Evolutionary conservation across 2,888 invertebrate species (phyloP).

Genomic region (Eupithecia insigniata): DNA sequence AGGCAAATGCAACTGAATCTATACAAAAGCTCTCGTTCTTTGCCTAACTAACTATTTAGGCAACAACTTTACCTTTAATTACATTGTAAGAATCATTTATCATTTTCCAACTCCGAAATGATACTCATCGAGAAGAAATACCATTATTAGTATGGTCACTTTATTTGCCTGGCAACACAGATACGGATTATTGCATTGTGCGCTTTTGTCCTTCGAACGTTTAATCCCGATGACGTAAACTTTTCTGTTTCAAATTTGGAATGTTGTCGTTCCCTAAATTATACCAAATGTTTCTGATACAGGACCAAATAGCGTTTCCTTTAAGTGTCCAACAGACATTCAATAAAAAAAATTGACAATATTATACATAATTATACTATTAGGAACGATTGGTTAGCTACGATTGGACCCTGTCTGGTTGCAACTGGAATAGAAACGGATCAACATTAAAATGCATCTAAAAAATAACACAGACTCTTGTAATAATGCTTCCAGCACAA

Average conservation of each 20-base stretch:
- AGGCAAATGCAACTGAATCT: conserved; percentile 44
- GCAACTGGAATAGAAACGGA: conserved; percentile 57
- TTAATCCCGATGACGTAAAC: conserved; percentile 54
- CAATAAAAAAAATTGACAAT: not conserved
- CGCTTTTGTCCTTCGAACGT: conserved; percentile 55
- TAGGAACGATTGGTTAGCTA: too few relatives aligned
- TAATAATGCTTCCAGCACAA: conserved; percentile 75
- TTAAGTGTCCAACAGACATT: not conserved
- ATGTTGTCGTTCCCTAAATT: not conserved
- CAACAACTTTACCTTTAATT: conserved; percentile 77
- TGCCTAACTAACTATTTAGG: conserved; percentile 80
- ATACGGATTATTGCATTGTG: conserved; percentile 45
- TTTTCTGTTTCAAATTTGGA: conserved; percentile 48
- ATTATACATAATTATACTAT: too few relatives aligned
- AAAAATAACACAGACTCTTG: conserved; percentile 80
- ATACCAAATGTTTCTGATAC: not conserved
- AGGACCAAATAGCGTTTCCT: not conserved
- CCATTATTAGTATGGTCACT: conserved; percentile 55
- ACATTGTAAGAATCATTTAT: conserved; percentile 79
- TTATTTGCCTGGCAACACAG: conserved; percentile 60
- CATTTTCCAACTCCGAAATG: conserved; percentile 69
- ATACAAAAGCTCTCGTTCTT: conserved; percentile 67
- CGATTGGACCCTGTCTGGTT: conserved; percentile 52
- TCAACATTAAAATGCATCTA: conserved; percentile 74
- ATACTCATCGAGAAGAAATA: conserved; percentile 51